Conservation (phyloP, 1,140 invertebrate genomes). For the Sminthurinus signatus region DNA sequence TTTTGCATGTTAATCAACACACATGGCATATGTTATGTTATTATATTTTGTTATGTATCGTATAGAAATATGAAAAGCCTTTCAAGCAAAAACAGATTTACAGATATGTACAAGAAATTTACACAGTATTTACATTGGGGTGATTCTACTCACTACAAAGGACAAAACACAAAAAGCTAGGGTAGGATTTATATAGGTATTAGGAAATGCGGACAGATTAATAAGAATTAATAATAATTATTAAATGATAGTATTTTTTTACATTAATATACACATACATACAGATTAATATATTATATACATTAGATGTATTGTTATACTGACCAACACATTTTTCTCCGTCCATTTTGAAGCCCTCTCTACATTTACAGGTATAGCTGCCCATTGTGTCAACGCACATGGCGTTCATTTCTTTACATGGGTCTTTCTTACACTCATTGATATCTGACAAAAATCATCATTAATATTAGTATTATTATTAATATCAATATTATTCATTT, state of each 20-base stretch:
- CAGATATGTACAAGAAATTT: too few species aligned
- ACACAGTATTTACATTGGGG: background rate
- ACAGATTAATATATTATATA: background rate
- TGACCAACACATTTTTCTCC: conserved; percentile 71
- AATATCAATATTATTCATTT: too few species aligned
- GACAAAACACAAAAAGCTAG: too few species aligned
- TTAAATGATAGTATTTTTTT: background rate
- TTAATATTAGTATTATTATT: background rate
- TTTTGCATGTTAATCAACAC: too few species aligned
- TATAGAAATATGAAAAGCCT: background rate
- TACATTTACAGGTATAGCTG: conserved; percentile 74
- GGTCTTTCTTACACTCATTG: conserved; percentile 78
- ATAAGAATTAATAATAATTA: background rate
- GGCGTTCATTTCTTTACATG: conserved; percentile 62
- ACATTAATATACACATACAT: background rate
- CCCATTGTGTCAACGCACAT: conserved; percentile 79
- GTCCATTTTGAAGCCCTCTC: conserved; percentile 57
- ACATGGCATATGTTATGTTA: too few species aligned
- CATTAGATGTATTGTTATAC: conserved; percentile 32
- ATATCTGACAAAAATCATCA: conserved; percentile 58
- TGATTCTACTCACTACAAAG: too few species aligned
- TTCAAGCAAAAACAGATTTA: background rate
- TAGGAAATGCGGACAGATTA: background rate
- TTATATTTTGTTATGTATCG: too few species aligned
- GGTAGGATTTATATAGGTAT: too few species aligned